Conservation (phyloP, 2,888 invertebrate species). For the Hemistola chrysoprasaria region DNA sequence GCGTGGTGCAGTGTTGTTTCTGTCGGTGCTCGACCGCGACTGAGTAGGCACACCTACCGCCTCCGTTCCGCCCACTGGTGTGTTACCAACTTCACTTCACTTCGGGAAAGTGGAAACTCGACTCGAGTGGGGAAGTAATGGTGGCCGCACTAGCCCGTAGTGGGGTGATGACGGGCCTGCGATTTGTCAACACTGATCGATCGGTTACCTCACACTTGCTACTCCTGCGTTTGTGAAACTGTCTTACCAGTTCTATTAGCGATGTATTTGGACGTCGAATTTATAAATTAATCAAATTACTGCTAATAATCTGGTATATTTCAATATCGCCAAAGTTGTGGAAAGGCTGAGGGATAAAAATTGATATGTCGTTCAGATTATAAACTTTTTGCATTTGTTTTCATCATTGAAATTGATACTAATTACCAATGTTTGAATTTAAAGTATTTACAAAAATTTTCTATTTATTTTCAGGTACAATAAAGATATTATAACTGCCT, state of each 20-base stretch:
- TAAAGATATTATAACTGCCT: no score
- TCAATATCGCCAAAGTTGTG: slow-evolving; percentile 14
- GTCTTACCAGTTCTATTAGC: slow-evolving; percentile 15
- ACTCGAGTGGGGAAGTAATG: slow-evolving; percentile 54
- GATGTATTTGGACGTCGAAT: slow-evolving; percentile 13
- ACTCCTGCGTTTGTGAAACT: no score
- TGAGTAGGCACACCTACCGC: slow-evolving; percentile 54
- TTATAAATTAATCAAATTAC: slow-evolving; percentile 23
- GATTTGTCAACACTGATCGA: slow-evolving; percentile 44
- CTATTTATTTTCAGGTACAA: no score
- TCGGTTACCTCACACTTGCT: slow-evolving; percentile 32
- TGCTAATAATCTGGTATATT: slow-evolving; percentile 16
- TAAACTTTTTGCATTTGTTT: no score
- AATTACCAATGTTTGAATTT: no score
- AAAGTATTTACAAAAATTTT: no score
- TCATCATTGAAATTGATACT: no score
- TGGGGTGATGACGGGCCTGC: slow-evolving; percentile 47
- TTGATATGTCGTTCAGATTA: neutral
- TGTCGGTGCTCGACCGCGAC: slow-evolving; percentile 44
- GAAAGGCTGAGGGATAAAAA: no score
- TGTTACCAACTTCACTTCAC: slow-evolving; percentile 60
- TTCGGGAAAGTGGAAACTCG: slow-evolving; percentile 72
- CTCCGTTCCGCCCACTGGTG: slow-evolving; percentile 63
- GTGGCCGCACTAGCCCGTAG: slow-evolving; percentile 41
- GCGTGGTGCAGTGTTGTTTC: slow-evolving; percentile 46